A percentile compares a stretch with the other conserved stretches of the same genome.
phyloP scores from a whole-genome alignment of 1,140 invertebrate species.

The Drosophila tropicalis region DNA sequence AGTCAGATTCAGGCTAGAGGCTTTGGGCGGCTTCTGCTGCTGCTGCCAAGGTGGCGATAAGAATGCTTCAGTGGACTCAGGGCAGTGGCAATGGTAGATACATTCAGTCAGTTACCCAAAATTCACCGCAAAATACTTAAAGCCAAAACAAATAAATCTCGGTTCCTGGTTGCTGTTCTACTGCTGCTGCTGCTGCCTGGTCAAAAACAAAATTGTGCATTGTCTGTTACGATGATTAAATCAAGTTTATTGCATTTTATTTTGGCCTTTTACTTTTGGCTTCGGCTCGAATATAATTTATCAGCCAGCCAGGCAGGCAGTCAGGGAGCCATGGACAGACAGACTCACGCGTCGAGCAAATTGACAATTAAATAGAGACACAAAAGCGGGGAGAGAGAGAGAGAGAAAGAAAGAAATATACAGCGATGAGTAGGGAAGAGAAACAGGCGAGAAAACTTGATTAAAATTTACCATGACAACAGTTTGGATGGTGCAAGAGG shows the following conservation, averaged over 20 bases:
- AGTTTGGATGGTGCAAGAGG: slow-evolving; percentile 25
- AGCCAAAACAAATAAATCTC: slow-evolving; percentile 1
- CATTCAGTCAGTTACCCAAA: background rate
- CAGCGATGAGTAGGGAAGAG: slow-evolving; percentile 22
- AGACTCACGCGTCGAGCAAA: slow-evolving; percentile 66
- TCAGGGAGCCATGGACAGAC: slow-evolving; percentile 35
- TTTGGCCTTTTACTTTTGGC: slow-evolving; percentile 52
- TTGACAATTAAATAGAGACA: slow-evolving; percentile 80
- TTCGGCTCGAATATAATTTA: slow-evolving; percentile 65
- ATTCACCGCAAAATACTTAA: slow-evolving; percentile 11
- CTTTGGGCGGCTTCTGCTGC: background rate
- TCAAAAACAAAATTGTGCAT: slow-evolving; percentile 16
- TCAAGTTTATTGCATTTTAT: slow-evolving; percentile 54
- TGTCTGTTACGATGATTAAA: slow-evolving; percentile 31
- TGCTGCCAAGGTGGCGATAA: slow-evolving; percentile 50
- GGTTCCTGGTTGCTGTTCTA: background rate
- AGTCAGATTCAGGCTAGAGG: background rate
- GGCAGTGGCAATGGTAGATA: background rate
- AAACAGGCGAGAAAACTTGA: slow-evolving; percentile 70
- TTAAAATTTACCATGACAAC: slow-evolving; percentile 73
- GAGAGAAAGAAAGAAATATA: background rate
- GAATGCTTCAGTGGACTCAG: slow-evolving; percentile 50
- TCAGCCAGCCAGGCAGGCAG: slow-evolving; percentile 56
- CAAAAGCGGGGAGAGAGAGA: background rate
- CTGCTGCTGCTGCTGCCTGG: background rate